A percentile compares a stretch with the other conserved stretches of the same genome.
These are phyloP conservation scores for Phymastichus coffea DNA, from an alignment of 1,140 invertebrate species.

Conservation along the genomic window DNA sequence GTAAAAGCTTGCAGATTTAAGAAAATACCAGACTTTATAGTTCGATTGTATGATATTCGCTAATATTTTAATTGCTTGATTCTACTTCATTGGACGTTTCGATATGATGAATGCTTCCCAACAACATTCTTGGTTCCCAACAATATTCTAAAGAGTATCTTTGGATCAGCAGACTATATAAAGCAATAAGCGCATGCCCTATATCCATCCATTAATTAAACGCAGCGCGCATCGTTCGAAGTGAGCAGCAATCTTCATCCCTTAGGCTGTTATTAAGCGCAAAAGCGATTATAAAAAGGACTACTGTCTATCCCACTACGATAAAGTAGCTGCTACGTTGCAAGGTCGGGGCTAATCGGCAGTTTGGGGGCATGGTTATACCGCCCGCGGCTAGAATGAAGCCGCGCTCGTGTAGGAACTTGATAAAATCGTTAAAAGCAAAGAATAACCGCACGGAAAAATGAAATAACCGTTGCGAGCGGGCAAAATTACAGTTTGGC, in stretches of 20 bases:
- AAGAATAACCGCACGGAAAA: too few relatives aligned
- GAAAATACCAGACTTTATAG: too few relatives aligned
- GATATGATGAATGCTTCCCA: not conserved
- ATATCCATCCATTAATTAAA: slow-evolving; percentile 19
- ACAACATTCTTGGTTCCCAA: not conserved
- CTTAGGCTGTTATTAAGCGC: slow-evolving; percentile 11
- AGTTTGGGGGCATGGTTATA: not conserved
- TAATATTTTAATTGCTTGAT: too few relatives aligned
- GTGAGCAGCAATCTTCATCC: not conserved
- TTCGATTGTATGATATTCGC: too few relatives aligned
- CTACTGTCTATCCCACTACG: slow-evolving; percentile 19
- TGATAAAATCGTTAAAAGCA: not conserved
- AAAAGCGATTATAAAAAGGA: slow-evolving; percentile 22
- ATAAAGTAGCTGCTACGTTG: slow-evolving; percentile 14
- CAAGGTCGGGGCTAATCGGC: slow-evolving; percentile 18
- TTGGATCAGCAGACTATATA: too few relatives aligned
- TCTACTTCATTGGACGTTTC: not conserved
- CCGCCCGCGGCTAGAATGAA: slow-evolving; percentile 9
- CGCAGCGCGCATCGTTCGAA: slow-evolving; percentile 9
- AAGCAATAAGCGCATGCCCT: slow-evolving; percentile 8
- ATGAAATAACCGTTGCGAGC: not conserved
- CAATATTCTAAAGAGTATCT: too few relatives aligned
- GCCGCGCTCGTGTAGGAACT: not conserved
- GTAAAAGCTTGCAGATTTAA: too few relatives aligned
- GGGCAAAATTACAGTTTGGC: not conserved